Percentiles rank a stretch among this genome's conserved stretches.
Evolutionary conservation across 2,113 vertebrate genomes (phyloP).

Genomic region (Scopus umbretta): DNA sequence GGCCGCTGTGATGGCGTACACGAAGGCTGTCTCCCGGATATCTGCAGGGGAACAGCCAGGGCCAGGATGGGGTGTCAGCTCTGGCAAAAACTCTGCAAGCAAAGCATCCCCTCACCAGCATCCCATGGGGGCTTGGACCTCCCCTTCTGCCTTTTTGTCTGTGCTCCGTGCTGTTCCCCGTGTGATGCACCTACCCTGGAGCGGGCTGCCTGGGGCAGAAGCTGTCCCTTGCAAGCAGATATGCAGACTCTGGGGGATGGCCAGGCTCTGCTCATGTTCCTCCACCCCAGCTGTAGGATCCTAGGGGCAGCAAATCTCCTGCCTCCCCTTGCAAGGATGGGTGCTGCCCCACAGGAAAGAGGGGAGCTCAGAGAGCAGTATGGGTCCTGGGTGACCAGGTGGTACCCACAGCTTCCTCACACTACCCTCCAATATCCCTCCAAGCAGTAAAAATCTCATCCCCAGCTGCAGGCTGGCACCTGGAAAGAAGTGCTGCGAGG

Average conservation of each 20-base stretch:
- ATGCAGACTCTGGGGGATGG: background rate
- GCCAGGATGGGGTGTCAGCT: background rate
- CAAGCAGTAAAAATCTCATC: background rate
- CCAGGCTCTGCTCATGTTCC: background rate
- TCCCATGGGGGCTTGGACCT: background rate
- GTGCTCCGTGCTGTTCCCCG: accelerated
- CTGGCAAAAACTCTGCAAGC: background rate
- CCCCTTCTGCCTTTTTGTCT: background rate
- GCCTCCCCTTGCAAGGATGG: background rate
- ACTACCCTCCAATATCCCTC: background rate
- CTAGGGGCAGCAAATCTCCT: background rate
- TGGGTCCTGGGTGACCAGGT: background rate
- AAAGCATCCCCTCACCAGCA: background rate
- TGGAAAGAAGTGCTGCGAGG: background rate
- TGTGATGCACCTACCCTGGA: background rate
- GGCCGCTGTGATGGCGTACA: constrained; percentile 91
- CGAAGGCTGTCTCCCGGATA: constrained; percentile 95
- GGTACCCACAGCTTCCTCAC: background rate
- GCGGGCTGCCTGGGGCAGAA: background rate
- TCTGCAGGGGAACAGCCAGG: constrained; percentile 65
- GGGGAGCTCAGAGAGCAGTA: background rate
- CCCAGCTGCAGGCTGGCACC: background rate
- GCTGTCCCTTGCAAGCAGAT: background rate
- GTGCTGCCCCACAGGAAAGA: background rate
- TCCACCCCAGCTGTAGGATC: background rate